Evolutionary conservation across 1,140 invertebrate genomes (phyloP), one percentile per base, ranked within the genome.

Genomic region (Pseudomyrmex flavicornis): DNA sequence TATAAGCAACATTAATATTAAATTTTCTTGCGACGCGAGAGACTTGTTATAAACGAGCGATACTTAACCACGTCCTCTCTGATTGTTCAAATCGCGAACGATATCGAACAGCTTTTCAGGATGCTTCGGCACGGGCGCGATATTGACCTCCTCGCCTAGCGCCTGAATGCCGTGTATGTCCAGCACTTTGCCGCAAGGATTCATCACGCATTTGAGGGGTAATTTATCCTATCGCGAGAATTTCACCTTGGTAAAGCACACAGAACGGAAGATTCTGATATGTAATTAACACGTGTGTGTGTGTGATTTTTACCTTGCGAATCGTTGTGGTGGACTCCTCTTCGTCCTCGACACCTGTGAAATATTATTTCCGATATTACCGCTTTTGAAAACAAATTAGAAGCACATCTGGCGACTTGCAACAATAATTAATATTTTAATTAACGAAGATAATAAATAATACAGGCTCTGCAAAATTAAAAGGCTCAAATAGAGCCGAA

Each of bases 141-240:
- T 96, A 91, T 97, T 97, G 54, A 97, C 95, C 86, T 96, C 96
- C 74, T 96, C 97, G 86, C 95, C 97, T 87, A 96, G 93, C 46
- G 95, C 95, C 82, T 95, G 93, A 89, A 95, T 95, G 68, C 95
- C 95, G 79, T 97, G 95, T 65, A 96, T 95, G 90, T 97, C 97
- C 88, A 97, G 95, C 1, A 97, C 95, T 92, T 97, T 96, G 12
- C 97, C 97, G 88, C 95, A 94, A 26, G 97, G 97, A 93, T 97
- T 97, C 96, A 97, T 97, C 89, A 98, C 95, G 76, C 97, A 95
- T 93, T 97, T 97, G 62, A 98, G 92, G 54, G 96, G 95, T 15
- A 96, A 94, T 93, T 97, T 97, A 15, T 95, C 95, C 93, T 95
- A 72, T 48, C 50, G 50, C 68, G 35, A 87, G 15, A 52, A 80